A percentile compares a stretch with the other conserved stretches of the same genome.
Evolutionary conservation across 2,888 invertebrate genomes (phyloP).

Genomic region (Ennomos fuscantarius): DNA sequence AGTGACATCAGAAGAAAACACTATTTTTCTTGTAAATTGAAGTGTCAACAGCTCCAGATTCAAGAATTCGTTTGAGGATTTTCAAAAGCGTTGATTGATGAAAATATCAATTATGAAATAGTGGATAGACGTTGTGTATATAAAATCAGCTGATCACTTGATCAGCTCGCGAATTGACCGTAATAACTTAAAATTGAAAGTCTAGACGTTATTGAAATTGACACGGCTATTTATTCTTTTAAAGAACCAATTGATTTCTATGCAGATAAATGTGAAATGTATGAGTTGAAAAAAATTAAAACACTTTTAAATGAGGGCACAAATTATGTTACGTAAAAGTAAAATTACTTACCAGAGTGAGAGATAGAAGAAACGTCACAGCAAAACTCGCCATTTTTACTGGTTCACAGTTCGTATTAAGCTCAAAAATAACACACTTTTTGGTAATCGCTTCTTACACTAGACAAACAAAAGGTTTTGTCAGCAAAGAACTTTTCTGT

Average conservation of each 20-base stretch:
- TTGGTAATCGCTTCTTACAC: slow-evolving; percentile 62
- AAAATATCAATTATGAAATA: too few relatives aligned
- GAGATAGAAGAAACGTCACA: slow-evolving; percentile 46
- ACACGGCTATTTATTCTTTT: slow-evolving; percentile 54
- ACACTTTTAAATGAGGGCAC: too few relatives aligned
- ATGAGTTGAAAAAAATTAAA: neutral
- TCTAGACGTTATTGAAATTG: slow-evolving; percentile 71
- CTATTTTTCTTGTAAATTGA: slow-evolving; percentile 36
- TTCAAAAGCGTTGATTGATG: neutral
- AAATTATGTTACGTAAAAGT: too few relatives aligned
- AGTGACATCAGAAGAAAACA: slow-evolving; percentile 36
- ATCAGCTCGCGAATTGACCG: slow-evolving; percentile 61
- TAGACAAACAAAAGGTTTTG: slow-evolving; percentile 66
- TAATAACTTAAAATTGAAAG: slow-evolving; percentile 66
- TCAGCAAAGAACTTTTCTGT: slow-evolving; percentile 62
- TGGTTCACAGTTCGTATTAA: slow-evolving; percentile 34
- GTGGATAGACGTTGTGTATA: too few relatives aligned
- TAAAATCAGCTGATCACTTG: too few relatives aligned
- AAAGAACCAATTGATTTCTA: slow-evolving; percentile 30
- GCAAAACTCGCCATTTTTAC: slow-evolving; percentile 58
- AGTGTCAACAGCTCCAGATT: slow-evolving; percentile 31
- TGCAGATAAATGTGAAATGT: slow-evolving; percentile 11
- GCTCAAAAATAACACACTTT: slow-evolving; percentile 13
- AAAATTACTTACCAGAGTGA: slow-evolving; percentile 59
- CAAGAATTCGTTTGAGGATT: slow-evolving; percentile 25